Conservation (phyloP, 1,140 invertebrate species). For the Tribolium castaneum region DNA sequence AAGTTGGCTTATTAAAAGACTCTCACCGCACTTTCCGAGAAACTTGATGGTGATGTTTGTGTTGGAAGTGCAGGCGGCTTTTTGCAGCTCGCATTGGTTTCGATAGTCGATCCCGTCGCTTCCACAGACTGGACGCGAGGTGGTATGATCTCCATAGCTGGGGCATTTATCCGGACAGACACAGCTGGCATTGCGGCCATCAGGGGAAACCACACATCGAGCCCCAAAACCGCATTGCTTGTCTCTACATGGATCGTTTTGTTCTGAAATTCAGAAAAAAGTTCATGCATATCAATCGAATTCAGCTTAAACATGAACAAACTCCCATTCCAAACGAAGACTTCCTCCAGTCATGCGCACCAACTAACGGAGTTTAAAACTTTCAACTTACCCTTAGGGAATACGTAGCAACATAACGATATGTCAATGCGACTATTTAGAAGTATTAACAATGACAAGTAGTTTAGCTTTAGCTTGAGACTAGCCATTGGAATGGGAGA, state of each 20-base stretch:
- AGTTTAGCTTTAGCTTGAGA: constrained; percentile 19
- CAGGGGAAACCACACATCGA: constrained; percentile 79
- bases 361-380: constrained; percentile 22
- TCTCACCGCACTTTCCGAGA: constrained; percentile 90
- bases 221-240: constrained; percentile 80
- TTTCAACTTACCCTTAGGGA: constrained; percentile 66
- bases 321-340: not conserved
- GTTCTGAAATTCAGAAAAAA: constrained; percentile 69
- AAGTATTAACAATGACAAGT: constrained; percentile 31
- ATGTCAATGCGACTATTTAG: constrained; percentile 24
- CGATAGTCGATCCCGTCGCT: constrained; percentile 79
- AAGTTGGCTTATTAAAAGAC: constrained; percentile 37
- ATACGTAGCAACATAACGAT: constrained; percentile 66
- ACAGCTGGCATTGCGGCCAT: constrained; percentile 79
- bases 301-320: constrained; percentile 1
- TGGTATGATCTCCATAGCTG: constrained; percentile 83
- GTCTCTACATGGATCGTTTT: constrained; percentile 80
- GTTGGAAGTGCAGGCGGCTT: constrained; percentile 78
- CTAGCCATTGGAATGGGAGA: constrained; percentile 12
- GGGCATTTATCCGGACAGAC: constrained; percentile 81
- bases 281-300: constrained; percentile 8
- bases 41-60: constrained; percentile 87
- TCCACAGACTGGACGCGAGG: constrained; percentile 79
- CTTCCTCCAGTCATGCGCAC: not conserved
- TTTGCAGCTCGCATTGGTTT: constrained; percentile 84